phyloP scores from a whole-genome alignment of 2,113 vertebrate genomes.

The Catharus bicknelli region DNA sequence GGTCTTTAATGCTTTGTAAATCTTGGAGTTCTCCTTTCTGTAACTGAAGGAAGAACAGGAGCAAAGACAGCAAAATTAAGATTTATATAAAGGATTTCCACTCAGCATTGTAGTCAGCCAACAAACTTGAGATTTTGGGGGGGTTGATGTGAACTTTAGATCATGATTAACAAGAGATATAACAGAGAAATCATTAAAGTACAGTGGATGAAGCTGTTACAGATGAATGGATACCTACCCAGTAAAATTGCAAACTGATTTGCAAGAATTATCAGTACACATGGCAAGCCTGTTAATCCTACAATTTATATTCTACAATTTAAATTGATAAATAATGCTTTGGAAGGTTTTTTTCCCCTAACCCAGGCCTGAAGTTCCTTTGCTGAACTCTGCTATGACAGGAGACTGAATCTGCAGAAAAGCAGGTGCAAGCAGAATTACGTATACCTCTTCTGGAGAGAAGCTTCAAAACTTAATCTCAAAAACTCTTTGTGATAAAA shows the following conservation, averaged over 20 bases:
- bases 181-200: background rate
- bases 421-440: background rate
- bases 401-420: background rate
- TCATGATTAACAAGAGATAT: background rate
- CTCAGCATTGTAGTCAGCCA: background rate
- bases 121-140: background rate
- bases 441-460: background rate
- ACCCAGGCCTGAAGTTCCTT: background rate
- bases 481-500: background rate
- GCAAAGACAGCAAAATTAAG: background rate
- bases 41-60: background rate
- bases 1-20: background rate
- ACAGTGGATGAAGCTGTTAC: background rate
- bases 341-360: background rate
- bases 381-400: fast-evolving
- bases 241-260: background rate
- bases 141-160: background rate
- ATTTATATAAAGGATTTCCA: background rate
- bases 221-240: background rate
- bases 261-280: background rate
- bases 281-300: background rate
- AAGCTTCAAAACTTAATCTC: background rate
- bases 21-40: background rate
- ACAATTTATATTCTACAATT: background rate
- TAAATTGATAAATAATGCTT: background rate